Evolutionary conservation across 2,797 vertebrate genomes (phyloP).

Genomic region (Craterocephalus amniculus): DNA sequence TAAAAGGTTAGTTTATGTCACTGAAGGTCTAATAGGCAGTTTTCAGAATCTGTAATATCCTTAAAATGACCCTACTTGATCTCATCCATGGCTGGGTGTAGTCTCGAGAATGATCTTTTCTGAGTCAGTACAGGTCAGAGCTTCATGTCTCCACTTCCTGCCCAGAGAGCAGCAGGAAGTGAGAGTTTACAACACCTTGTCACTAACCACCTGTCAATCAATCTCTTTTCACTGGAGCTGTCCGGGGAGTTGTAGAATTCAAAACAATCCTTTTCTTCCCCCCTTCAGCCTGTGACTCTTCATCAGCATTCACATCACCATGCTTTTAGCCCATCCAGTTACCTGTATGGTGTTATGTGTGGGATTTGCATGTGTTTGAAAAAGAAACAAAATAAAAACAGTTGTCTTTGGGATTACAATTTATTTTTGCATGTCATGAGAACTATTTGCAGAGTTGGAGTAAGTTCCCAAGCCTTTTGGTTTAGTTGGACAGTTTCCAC

Average conservation of each 20-base stretch:
- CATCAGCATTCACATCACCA: slow-evolving; percentile 36
- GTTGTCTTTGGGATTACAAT: too few relatives aligned
- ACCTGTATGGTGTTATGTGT: slow-evolving; percentile 2
- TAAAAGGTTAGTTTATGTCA: background rate
- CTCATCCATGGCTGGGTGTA: slow-evolving; percentile 10
- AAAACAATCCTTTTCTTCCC: slow-evolving; percentile 51
- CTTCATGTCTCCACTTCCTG: slow-evolving; percentile 76
- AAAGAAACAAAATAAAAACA: background rate
- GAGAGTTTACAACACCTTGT: slow-evolving; percentile 77
- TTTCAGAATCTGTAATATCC: background rate
- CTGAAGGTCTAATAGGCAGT: background rate
- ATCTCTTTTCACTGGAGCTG: slow-evolving; percentile 50
- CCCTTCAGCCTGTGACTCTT: slow-evolving; percentile 24
- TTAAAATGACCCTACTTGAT: background rate
- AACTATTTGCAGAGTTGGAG: too few relatives aligned
- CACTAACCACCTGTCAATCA: slow-evolving; percentile 81
- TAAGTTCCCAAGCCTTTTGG: too few relatives aligned
- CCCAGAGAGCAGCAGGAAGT: slow-evolving; percentile 70
- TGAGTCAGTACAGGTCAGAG: slow-evolving; percentile 71
- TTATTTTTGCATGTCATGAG: too few relatives aligned
- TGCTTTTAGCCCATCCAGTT: slow-evolving; percentile 52
- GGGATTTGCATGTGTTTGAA: slow-evolving; percentile 7
- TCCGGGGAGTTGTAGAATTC: slow-evolving; percentile 72
- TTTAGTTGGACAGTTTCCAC: background rate
- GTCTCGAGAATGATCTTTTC: slow-evolving; percentile 45